Percentiles rank a stretch among this genome's conserved stretches.
Conservation (phyloP, 2,113 vertebrate species). For the Caretta caretta region DNA sequence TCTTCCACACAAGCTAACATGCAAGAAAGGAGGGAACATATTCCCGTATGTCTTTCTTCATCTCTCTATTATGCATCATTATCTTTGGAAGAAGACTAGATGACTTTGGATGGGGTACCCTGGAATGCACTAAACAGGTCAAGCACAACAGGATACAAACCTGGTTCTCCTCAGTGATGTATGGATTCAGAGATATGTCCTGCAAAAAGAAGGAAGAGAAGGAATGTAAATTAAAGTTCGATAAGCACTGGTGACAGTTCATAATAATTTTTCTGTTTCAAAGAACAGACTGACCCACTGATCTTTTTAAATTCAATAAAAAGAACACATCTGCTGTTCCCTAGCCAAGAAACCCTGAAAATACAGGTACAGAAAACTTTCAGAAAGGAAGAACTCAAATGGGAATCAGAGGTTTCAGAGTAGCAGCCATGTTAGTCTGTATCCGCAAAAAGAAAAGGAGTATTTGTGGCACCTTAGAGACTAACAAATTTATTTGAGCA, state of each 20-base stretch:
- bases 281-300: not conserved
- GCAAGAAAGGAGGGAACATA: not conserved
- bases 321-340: not conserved
- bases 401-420: too few species aligned
- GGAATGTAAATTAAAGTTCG: not conserved
- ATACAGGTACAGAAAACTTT: not conserved
- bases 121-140: not conserved
- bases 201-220: not conserved
- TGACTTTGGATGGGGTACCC: not conserved
- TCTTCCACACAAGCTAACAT: not conserved
- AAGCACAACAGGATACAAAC: not conserved
- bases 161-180: not conserved
- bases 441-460: too few species aligned
- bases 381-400: not conserved
- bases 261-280: not conserved
- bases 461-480: too few species aligned
- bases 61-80: not conserved
- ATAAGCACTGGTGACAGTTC: not conserved
- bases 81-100: not conserved
- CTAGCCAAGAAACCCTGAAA: not conserved
- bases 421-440: too few species aligned
- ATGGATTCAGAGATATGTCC: accelerated
- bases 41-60: not conserved
- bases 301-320: not conserved
- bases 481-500: too few species aligned